A percentile compares a stretch with the other conserved stretches of the same genome.
phyloP scores from a whole-genome alignment of 2,113 vertebrate genomes.

The Sterna hirundo region DNA sequence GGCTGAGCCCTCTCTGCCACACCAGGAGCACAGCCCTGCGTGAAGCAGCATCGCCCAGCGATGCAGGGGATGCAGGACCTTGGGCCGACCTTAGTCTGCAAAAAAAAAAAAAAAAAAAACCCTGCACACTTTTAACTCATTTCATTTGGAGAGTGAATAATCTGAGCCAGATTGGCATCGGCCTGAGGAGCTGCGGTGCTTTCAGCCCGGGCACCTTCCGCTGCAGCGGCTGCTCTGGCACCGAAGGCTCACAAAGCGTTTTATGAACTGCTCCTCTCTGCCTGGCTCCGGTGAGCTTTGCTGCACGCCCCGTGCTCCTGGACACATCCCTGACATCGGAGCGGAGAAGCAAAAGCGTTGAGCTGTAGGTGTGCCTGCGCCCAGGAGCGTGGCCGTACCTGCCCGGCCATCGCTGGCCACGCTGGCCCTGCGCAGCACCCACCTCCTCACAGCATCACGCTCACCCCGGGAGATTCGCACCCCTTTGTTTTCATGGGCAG shows the following conservation, averaged over 20 bases:
- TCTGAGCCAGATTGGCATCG: neutral
- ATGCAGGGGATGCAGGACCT: neutral
- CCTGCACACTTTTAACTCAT: neutral
- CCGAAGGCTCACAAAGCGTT: accelerated
- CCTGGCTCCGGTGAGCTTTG: neutral
- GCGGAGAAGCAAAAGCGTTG: neutral
- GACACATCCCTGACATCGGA: neutral
- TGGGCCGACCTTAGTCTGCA: neutral
- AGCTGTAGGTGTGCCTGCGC: neutral
- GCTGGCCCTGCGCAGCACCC: neutral
- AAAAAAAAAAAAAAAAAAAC: neutral
- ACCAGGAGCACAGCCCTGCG: neutral
- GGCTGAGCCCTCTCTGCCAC: neutral
- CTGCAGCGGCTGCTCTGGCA: neutral
- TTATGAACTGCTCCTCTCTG: neutral
- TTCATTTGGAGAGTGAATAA: neutral
- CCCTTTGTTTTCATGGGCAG: neutral
- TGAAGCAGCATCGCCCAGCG: accelerated
- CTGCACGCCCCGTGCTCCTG: neutral
- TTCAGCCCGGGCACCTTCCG: neutral
- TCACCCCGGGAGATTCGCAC: neutral
- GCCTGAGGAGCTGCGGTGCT: neutral
- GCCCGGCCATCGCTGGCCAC: accelerated
- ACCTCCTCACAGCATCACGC: accelerated
- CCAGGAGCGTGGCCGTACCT: neutral